Evolutionary conservation across 2,113 vertebrate genomes (phyloP).

Genomic region (Seriola dumerili): DNA sequence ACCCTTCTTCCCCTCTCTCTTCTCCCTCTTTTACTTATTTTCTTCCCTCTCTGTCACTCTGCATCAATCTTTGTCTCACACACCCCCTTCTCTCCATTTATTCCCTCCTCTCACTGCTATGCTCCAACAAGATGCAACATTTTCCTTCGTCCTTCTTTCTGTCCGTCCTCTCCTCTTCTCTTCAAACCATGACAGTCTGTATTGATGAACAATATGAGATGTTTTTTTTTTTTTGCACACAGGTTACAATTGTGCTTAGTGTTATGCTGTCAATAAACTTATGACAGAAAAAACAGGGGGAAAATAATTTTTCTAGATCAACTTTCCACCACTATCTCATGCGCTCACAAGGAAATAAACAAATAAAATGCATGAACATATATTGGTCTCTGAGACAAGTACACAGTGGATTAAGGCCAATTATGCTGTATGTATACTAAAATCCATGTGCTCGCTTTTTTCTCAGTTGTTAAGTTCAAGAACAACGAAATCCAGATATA

Average conservation of each 20-base stretch:
- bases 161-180: conserved; percentile 16
- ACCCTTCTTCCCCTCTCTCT: conserved; percentile 20
- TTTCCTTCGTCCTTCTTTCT: conserved; percentile 16
- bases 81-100: conserved; percentile 24
- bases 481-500: not conserved
- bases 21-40: conserved; percentile 51
- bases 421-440: conserved; percentile 10
- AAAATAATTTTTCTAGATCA: not conserved
- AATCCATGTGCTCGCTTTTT: conserved; percentile 37
- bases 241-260: conserved; percentile 1
- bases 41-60: conserved; percentile 49
- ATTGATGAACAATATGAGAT: not conserved
- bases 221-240: not conserved
- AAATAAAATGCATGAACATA: conserved; percentile 10
- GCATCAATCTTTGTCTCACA: conserved; percentile 60
- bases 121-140: conserved; percentile 12
- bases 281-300: not conserved
- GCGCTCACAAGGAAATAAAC: not conserved
- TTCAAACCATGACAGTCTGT: not conserved
- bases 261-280: conserved; percentile 12
- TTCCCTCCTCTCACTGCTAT: conserved; percentile 6
- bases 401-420: conserved; percentile 40
- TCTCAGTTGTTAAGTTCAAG: conserved; percentile 23
- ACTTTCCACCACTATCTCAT: not conserved
- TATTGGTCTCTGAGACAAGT: not conserved